Evolutionary conservation across 1,140 invertebrate genomes (phyloP).

Genomic region (Diorhabda elongata): DNA sequence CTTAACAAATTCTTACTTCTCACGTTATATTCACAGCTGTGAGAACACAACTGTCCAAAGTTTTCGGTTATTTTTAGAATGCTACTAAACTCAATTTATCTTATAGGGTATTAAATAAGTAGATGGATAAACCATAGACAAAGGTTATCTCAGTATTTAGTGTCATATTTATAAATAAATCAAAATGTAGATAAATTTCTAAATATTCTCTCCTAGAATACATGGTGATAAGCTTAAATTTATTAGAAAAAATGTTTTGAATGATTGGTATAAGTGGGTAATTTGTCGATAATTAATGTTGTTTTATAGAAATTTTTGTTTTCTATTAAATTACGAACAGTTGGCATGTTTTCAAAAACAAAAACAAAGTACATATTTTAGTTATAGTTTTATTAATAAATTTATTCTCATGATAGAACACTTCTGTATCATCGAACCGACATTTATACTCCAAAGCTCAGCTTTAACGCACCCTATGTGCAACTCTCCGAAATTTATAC

Average conservation of each 20-base stretch:
- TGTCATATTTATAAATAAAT: constrained; percentile 3
- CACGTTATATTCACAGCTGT: neutral
- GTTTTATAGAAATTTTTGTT: no score
- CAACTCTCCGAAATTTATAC: neutral
- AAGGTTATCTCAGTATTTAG: neutral
- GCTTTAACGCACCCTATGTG: constrained; percentile 10
- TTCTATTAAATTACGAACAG: no score
- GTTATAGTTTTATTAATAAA: no score
- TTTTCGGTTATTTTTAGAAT: neutral
- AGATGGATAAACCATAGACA: neutral
- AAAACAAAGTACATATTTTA: no score
- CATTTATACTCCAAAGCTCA: neutral
- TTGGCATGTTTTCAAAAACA: no score
- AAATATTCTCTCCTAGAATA: neutral
- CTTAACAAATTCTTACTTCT: no score
- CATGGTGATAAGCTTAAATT: neutral
- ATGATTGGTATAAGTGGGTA: neutral
- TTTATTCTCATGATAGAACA: no score
- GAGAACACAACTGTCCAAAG: neutral
- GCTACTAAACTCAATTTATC: neutral
- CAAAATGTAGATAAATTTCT: neutral
- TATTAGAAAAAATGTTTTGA: neutral
- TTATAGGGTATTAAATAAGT: neutral
- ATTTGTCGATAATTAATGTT: no score
- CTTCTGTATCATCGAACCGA: neutral